Conservation (phyloP, 2,113 vertebrate genomes). For the Cariama cristata region DNA sequence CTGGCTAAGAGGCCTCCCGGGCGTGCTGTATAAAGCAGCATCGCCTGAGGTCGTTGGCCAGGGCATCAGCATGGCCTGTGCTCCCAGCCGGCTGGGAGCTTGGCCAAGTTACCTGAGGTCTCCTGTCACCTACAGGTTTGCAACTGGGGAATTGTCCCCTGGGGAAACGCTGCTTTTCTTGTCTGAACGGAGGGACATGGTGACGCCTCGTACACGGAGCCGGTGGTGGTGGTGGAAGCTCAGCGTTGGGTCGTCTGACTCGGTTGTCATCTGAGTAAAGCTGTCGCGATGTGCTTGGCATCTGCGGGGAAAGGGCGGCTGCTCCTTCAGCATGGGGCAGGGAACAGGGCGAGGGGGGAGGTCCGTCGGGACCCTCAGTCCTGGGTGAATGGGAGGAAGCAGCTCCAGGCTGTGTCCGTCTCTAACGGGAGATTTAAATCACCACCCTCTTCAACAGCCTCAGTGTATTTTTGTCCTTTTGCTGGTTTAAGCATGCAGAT, state of each 20-base stretch:
- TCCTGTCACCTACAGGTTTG: not conserved
- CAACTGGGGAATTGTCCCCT: not conserved
- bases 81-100: too few species aligned
- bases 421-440: accelerated
- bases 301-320: not conserved
- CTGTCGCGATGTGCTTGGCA: too few species aligned
- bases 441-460: accelerated
- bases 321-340: not conserved
- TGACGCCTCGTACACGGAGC: accelerated
- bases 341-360: not conserved
- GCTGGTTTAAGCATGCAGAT: not conserved
- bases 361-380: accelerated
- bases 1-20: not conserved
- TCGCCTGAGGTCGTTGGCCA: accelerated
- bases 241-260: not conserved
- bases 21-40: accelerated
- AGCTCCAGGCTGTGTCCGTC: not conserved
- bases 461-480: not conserved
- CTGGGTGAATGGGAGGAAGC: not conserved
- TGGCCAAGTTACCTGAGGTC: accelerated
- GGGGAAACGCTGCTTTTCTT: not conserved
- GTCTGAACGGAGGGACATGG: accelerated
- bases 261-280: accelerated
- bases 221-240: not conserved
- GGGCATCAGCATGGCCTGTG: accelerated